Evolutionary conservation across 2,113 vertebrate genomes (phyloP).

Genomic region (Sebastes schlegelii): DNA sequence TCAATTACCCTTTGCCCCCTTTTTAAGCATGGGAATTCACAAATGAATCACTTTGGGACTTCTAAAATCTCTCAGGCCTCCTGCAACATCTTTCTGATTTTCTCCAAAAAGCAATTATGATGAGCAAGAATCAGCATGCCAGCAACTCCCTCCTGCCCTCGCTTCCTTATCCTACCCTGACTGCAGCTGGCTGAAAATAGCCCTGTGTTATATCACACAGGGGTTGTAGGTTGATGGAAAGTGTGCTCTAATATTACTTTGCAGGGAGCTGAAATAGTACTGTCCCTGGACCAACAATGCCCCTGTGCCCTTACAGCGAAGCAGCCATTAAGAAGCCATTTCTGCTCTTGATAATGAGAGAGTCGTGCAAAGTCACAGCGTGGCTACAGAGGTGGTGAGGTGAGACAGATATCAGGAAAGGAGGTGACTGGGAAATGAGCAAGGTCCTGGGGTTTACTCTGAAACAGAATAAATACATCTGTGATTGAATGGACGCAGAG

Average conservation of each 20-base stretch:
- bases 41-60: not conserved
- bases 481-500: slow-evolving; percentile 3
- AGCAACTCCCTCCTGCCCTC: slow-evolving; percentile 8
- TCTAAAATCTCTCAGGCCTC: not conserved
- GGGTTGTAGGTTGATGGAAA: slow-evolving; percentile 67
- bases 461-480: slow-evolving; percentile 11
- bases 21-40: not conserved
- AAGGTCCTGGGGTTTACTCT: slow-evolving; percentile 1
- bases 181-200: slow-evolving; percentile 71
- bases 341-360: slow-evolving; percentile 31
- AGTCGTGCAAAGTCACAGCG: slow-evolving; percentile 7
- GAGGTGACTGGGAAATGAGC: not conserved
- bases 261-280: slow-evolving; percentile 54
- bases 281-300: slow-evolving; percentile 54
- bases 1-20: slow-evolving; percentile 20
- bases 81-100: not conserved
- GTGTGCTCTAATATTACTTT: slow-evolving; percentile 61
- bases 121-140: slow-evolving; percentile 30
- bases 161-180: slow-evolving; percentile 46
- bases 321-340: slow-evolving; percentile 46
- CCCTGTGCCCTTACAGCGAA: slow-evolving; percentile 53
- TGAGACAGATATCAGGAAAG: slow-evolving; percentile 3
- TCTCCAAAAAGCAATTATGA: slow-evolving; percentile 47
- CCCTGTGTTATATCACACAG: slow-evolving; percentile 63
- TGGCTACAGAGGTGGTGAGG: not conserved